These are phyloP conservation scores for Oligia strigilis DNA, from an alignment of 2,888 invertebrate species.

Conservation along the genomic window DNA sequence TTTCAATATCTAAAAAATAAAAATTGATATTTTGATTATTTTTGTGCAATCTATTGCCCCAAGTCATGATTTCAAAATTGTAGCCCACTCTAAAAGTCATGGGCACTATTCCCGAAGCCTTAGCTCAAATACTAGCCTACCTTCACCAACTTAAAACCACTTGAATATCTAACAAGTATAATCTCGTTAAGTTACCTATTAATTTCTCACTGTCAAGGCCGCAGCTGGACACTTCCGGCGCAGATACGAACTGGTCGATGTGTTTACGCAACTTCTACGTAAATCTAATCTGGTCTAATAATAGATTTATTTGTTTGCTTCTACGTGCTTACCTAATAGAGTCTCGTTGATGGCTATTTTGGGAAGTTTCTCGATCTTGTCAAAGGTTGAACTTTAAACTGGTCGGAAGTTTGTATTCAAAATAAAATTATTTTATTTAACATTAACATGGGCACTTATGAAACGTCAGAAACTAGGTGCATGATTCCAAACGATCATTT, in stretches of 20 bases:
- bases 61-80: conserved; percentile 19
- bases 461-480: not conserved
- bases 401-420: not conserved
- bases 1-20: conserved; percentile 3
- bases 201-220: conserved; percentile 68
- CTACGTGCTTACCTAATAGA: conserved; percentile 10
- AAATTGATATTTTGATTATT: not conserved
- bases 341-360: conserved; percentile 13
- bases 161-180: conserved; percentile 23
- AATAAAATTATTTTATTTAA: not conserved
- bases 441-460: not conserved
- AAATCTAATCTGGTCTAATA: conserved; percentile 47
- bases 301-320: conserved; percentile 62
- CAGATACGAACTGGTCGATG: conserved; percentile 55
- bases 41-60: not conserved
- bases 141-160: conserved; percentile 33
- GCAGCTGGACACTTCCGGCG: conserved; percentile 61
- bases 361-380: conserved; percentile 13
- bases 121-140: conserved; percentile 33
- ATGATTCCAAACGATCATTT: not conserved
- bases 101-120: conserved; percentile 12
- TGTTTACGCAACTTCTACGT: conserved; percentile 60
- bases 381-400: conserved; percentile 3
- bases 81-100: conserved; percentile 19
- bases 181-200: conserved; percentile 39